Conservation (phyloP, 2,888 invertebrate species). For the Netelia fuscicornis region DNA sequence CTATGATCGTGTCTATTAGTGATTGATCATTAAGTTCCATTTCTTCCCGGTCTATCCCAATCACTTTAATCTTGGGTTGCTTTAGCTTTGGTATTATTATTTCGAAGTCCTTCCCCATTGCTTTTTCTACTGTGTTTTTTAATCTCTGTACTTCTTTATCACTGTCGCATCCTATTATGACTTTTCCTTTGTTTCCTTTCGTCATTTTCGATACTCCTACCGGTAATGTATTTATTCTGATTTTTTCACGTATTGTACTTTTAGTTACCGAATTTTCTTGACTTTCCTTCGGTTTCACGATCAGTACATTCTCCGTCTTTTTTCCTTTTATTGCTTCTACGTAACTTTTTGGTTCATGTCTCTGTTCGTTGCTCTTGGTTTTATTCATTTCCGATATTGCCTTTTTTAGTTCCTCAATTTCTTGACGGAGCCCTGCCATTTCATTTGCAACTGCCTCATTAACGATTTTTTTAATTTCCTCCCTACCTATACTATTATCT, state of each 20-base stretch:
- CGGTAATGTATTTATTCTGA: neutral
- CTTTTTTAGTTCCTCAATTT: constrained; percentile 26
- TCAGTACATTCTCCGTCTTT: constrained; percentile 7
- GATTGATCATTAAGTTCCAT: constrained; percentile 1
- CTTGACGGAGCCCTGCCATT: neutral
- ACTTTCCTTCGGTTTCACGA: constrained; percentile 29
- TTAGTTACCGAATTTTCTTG: constrained; percentile 11
- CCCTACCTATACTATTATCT: constrained; percentile 10
- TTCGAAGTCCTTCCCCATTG: no score
- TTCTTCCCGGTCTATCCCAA: constrained; percentile 17
- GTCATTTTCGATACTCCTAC: no score
- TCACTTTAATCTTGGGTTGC: constrained; percentile 7
- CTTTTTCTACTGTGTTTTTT: no score
- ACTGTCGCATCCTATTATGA: no score
- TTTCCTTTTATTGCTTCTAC: neutral
- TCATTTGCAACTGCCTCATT: constrained; percentile 5
- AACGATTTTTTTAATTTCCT: constrained; percentile 24
- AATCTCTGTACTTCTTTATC: no score
- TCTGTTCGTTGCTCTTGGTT: neutral
- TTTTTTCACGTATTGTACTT: constrained; percentile 9
- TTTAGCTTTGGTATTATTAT: neutral
- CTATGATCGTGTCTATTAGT: constrained; percentile 14
- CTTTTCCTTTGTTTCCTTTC: no score
- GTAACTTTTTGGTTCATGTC: neutral
- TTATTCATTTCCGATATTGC: neutral